These are phyloP conservation scores for Argopecten irradians DNA, from an alignment of 1,140 invertebrate genomes.

Conservation along the genomic window DNA sequence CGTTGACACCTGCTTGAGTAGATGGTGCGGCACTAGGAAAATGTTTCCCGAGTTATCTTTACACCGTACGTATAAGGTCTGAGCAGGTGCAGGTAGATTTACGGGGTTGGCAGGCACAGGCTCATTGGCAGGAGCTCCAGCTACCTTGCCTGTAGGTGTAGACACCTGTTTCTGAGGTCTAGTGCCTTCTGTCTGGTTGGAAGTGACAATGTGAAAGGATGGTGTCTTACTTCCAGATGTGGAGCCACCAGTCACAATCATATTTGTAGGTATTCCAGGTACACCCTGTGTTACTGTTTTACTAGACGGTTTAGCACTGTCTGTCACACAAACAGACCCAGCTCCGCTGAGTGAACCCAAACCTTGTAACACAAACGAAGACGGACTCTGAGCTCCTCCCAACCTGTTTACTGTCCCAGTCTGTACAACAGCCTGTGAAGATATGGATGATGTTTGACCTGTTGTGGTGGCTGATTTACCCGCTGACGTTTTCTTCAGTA, in stretches of 20 bases:
- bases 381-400: not conserved
- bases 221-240: not conserved
- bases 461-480: not conserved
- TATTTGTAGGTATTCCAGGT: not conserved
- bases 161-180: not conserved
- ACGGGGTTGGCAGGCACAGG: not conserved
- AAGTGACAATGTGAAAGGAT: not conserved
- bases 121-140: not conserved
- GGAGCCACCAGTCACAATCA: not conserved
- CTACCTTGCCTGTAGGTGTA: not conserved
- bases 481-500: not conserved
- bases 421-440: not conserved
- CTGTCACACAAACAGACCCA: not conserved
- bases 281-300: constrained; percentile 1
- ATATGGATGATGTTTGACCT: not conserved
- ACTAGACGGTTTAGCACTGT: not conserved
- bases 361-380: constrained; percentile 46
- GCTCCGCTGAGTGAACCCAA: constrained; percentile 48
- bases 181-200: not conserved
- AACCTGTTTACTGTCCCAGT: not conserved
- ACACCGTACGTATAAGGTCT: constrained; percentile 53
- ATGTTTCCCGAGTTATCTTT: constrained; percentile 57
- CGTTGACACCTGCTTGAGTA: constrained; percentile 38
- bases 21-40: constrained; percentile 55
- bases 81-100: not conserved